Conservation (phyloP, 2,888 invertebrate species). For the Nephrotoma guestfalica region DNA sequence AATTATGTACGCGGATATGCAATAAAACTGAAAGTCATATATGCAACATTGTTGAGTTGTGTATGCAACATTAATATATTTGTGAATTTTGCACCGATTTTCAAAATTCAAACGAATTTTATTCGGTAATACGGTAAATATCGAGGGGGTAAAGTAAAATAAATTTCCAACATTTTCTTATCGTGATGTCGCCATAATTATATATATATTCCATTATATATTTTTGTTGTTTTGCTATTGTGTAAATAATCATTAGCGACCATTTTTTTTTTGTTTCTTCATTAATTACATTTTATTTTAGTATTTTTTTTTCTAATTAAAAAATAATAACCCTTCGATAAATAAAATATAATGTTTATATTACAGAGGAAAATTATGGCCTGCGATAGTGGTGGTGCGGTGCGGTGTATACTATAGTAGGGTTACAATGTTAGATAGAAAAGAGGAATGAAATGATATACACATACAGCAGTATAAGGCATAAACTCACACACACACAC, state of each 20-base stretch:
- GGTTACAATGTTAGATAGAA: background rate
- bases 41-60: background rate
- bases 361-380: background rate
- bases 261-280: conserved; percentile 1
- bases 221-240: background rate
- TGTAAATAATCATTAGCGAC: conserved; percentile 3
- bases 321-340: background rate
- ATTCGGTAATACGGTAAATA: background rate
- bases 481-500: background rate
- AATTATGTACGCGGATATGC: background rate
- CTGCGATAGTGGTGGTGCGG: background rate
- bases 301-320: conserved; percentile 1
- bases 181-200: conserved; percentile 3
- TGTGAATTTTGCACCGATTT: background rate
- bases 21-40: too few relatives aligned
- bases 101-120: background rate
- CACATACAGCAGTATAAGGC: background rate
- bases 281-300: background rate
- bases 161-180: background rate
- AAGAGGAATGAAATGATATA: background rate
- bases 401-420: background rate
- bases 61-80: background rate
- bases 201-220: background rate
- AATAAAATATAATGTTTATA: background rate
- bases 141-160: background rate